These are phyloP conservation scores for Atrichornis clamosus DNA, from an alignment of 2,113 vertebrate genomes.

Conservation along the genomic window DNA sequence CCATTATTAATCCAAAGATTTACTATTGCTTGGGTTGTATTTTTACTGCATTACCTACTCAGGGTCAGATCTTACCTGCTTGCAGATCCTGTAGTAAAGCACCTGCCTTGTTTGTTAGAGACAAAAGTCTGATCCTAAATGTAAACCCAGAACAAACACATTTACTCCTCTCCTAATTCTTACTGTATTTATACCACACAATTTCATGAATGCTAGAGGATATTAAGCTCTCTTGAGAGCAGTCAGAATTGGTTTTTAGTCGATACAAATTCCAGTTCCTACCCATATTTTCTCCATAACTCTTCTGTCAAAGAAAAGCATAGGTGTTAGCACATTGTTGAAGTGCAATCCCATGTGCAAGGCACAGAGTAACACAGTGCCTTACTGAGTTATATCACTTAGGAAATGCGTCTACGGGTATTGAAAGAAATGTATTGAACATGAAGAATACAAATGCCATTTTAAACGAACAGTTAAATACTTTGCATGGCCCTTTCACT, in stretches of 20 bases:
- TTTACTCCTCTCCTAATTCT: neutral
- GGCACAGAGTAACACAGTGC: neutral
- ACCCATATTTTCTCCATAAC: neutral
- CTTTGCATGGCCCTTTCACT: neutral
- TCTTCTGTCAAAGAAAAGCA: neutral
- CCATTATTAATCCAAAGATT: slow-evolving; percentile 39
- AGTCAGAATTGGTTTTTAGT: neutral
- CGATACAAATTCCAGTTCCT: neutral
- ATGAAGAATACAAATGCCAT: neutral
- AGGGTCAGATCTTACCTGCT: neutral
- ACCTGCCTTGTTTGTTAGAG: neutral
- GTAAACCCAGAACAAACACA: neutral
- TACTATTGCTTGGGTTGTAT: neutral
- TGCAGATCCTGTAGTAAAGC: neutral
- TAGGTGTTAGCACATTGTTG: neutral
- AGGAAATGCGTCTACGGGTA: neutral
- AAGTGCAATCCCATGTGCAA: neutral
- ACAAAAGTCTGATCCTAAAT: neutral
- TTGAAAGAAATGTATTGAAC: neutral
- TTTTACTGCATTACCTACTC: slow-evolving; percentile 13
- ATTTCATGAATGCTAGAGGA: neutral
- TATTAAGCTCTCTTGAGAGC: neutral
- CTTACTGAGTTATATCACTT: neutral
- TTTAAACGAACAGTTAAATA: neutral
- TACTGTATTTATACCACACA: neutral